phyloP scores from a whole-genome alignment of 1,140 invertebrate genomes.

The Parapsyche elsis region DNA sequence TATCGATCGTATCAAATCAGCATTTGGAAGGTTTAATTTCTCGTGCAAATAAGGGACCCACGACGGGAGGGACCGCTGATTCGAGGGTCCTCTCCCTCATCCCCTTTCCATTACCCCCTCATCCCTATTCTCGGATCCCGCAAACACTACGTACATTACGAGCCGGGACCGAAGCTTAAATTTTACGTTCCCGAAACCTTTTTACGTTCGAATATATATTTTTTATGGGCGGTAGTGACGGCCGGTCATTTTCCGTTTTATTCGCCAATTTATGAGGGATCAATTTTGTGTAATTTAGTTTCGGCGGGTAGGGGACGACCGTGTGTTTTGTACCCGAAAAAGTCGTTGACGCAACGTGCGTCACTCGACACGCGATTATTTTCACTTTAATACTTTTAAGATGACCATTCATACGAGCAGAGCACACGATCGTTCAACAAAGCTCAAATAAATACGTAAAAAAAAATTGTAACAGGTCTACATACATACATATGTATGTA shows the following conservation, averaged over 20 bases:
- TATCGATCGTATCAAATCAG: conserved; percentile 14
- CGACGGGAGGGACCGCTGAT: background rate
- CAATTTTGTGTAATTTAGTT: conserved; percentile 25
- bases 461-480: too few species aligned
- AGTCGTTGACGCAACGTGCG: background rate
- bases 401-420: background rate
- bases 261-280: conserved; percentile 29
- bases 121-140: background rate
- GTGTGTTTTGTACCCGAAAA: background rate
- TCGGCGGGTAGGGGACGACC: background rate
- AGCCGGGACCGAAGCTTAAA: conserved; percentile 7
- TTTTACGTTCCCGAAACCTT: conserved; percentile 24
- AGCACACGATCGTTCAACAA: background rate
- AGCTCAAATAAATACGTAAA: too few species aligned
- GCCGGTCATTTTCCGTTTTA: conserved; percentile 27
- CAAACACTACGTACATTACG: conserved; percentile 13
- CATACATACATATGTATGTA: background rate
- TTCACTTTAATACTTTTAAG: background rate
- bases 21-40: conserved; percentile 2
- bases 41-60: conserved; percentile 14
- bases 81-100: background rate
- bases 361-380: background rate
- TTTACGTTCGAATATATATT: conserved; percentile 12
- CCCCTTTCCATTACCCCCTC: too few species aligned
- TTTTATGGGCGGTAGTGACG: background rate